These are phyloP conservation scores for Acropora tenuis DNA, from an alignment of 64 coral and sea anemone genomes.

Conservation along the genomic window DNA sequence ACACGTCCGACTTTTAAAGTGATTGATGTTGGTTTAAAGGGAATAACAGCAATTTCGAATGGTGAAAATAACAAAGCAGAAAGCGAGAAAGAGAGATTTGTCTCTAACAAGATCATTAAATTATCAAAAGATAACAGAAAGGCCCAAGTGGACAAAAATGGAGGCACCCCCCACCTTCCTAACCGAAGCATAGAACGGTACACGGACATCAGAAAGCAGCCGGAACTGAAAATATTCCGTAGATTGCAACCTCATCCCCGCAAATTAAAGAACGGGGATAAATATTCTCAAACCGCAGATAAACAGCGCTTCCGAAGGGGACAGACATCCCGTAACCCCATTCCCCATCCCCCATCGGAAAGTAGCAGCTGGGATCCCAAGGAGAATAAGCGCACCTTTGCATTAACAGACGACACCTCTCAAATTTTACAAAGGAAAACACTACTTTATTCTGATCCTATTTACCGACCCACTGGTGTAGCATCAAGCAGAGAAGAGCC, in stretches of 20 bases:
- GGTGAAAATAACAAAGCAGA: background rate
- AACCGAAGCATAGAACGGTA: background rate
- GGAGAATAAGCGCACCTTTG: background rate
- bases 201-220: background rate
- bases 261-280: background rate
- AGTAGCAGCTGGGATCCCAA: background rate
- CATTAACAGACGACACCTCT: background rate
- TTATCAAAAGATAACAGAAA: background rate
- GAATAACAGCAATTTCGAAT: background rate
- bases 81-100: background rate
- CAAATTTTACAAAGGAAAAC: conserved; percentile 26
- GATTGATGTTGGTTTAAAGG: background rate
- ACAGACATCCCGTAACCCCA: background rate
- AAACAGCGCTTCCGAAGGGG: background rate
- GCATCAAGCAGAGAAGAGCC: background rate
- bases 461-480: background rate
- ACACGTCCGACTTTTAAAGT: background rate
- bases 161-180: background rate
- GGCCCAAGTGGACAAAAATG: background rate
- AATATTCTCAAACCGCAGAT: background rate
- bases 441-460: conserved; percentile 17
- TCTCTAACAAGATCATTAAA: background rate
- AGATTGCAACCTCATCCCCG: background rate
- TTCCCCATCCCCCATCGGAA: background rate
- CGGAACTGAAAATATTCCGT: background rate